Evolutionary conservation across 2,888 invertebrate species (phyloP).

Genomic region (Drosophila birchii): DNA sequence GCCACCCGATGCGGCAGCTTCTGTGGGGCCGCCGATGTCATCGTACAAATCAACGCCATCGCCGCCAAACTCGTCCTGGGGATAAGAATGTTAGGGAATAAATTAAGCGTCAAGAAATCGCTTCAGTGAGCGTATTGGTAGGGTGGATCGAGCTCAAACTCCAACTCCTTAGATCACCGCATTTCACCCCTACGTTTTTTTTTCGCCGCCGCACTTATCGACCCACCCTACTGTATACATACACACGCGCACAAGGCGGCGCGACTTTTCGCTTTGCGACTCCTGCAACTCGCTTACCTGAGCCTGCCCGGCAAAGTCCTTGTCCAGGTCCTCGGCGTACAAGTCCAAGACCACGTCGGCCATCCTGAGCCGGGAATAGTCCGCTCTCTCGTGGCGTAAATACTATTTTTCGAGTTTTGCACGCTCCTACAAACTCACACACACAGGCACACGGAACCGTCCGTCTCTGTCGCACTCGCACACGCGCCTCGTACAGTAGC

Average conservation of each 20-base stretch:
- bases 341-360: constrained; percentile 98
- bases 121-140: no score
- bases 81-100: neutral
- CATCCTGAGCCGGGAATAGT: constrained; percentile 87
- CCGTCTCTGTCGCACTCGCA: constrained; percentile 30
- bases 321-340: constrained; percentile 98
- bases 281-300: constrained; percentile 72
- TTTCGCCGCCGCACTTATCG: constrained; percentile 21
- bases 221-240: constrained; percentile 47
- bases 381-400: constrained; percentile 6
- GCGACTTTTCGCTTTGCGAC: constrained; percentile 11
- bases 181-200: constrained; percentile 18
- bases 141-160: neutral
- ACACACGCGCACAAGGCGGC: constrained; percentile 19
- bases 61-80: constrained; percentile 84
- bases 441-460: constrained; percentile 5
- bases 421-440: constrained; percentile 44
- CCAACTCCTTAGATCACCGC: neutral
- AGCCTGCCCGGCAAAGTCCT: constrained; percentile 93
- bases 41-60: constrained; percentile 97
- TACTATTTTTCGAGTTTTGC: constrained; percentile 59
- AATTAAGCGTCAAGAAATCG: no score
- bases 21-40: constrained; percentile 95
- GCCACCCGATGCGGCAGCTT: constrained; percentile 90
- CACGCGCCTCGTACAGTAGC: constrained; percentile 70